Evolutionary conservation across 2,888 invertebrate genomes (phyloP).

Genomic region (Stenurella melanura): DNA sequence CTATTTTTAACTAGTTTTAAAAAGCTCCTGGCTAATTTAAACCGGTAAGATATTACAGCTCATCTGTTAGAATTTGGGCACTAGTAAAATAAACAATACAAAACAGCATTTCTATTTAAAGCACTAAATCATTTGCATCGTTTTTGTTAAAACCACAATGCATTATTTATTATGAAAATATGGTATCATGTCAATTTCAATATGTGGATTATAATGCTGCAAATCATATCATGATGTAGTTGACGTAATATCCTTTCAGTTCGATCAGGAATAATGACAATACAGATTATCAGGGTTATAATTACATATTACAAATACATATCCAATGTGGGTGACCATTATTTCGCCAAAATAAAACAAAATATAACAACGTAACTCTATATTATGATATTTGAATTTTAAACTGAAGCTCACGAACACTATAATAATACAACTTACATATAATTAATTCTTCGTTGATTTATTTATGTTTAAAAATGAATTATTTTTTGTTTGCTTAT

Average conservation of each 20-base stretch:
- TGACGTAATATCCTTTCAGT: background rate
- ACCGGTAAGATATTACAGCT: background rate
- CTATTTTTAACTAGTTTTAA: no score
- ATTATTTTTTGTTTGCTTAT: no score
- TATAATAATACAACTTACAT: no score
- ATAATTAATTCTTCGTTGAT: no score
- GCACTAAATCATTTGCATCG: background rate
- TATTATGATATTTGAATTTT: no score
- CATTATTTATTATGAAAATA: background rate
- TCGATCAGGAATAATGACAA: background rate
- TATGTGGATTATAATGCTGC: background rate
- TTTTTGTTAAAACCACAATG: background rate
- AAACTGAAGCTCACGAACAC: no score
- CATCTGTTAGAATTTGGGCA: background rate
- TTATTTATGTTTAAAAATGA: no score
- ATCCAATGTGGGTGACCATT: no score
- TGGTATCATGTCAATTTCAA: background rate
- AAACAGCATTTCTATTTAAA: background rate
- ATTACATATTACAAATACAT: background rate
- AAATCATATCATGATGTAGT: slow-evolving; percentile 1
- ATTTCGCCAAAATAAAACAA: no score
- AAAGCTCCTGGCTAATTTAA: no score
- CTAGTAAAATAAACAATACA: background rate
- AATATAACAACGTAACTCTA: no score
- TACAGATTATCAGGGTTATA: background rate